Evolutionary conservation across 2,797 vertebrate genomes (phyloP), one percentile per base, ranked within the genome.

Genomic region (Parambassis ranga): DNA sequence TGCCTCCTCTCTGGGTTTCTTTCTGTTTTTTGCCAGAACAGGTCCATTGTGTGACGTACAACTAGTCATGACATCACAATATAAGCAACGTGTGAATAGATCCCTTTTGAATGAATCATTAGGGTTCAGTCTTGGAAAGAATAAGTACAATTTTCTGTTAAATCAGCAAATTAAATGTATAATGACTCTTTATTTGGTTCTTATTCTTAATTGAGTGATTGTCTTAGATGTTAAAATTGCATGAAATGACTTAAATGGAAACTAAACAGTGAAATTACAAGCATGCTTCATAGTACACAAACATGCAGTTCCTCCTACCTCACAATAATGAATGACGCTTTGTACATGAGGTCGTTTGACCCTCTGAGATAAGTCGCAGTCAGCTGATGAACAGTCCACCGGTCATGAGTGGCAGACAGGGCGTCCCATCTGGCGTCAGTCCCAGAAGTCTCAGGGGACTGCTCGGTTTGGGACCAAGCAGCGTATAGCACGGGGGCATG

Each of bases 381-480:
- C 87, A 86, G 84, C 86, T 88, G 86, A 89, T 41, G 15, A 39
- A 55, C 70, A 59, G 71, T 65, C 44, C 33, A 11, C 58, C 11
- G 80, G 75, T 87, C 83, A 83, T 71, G 60, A 77, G 78, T 1
- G 5, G 63, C 50, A 68, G 65, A 71, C 57, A 1, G 44, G 41
- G 22, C 5, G 5, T 26, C 26, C 4, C 20, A 0, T 7, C 63
- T 70, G 71, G 68, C 64, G 2, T 28, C 18, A 2, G n/a, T 60
- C 76, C 75, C 82, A 60, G 18, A 24, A 26, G 32, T 53, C 59
- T 65, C 47, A 6, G 16, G 24, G 16, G 57, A 22, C n/a, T 1
- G 50, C 32, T 36, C 4, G 7, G 3, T 43, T 13, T 37, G 43
- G 15, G 18, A 26, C 46, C 30, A 16, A 5, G 6, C 28, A 13